A percentile compares a stretch with the other conserved stretches of the same genome.
Evolutionary conservation across 1,140 invertebrate species (phyloP).

Genomic region (Drosophila serrata): DNA sequence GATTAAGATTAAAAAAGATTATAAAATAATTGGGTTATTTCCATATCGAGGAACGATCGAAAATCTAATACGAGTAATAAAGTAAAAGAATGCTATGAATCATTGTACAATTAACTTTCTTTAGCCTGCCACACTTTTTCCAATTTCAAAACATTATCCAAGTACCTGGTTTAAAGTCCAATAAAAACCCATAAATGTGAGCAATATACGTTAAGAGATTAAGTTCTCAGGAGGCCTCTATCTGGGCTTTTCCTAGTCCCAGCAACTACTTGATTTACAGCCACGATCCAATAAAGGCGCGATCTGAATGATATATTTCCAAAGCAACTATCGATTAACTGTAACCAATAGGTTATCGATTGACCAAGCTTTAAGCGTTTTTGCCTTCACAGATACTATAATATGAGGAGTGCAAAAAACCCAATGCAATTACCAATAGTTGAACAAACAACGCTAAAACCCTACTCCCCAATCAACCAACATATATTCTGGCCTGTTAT

Average conservation of each 20-base stretch:
- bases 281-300: background rate
- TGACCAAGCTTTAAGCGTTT: conserved; percentile 12
- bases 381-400: background rate
- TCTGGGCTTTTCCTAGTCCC: conserved; percentile 27
- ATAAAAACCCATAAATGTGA: conserved; percentile 3
- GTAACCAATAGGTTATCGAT: conserved; percentile 14
- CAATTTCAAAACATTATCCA: conserved; percentile 4
- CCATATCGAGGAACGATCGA: background rate
- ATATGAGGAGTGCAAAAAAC: conserved; percentile 6
- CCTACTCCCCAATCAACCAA: conserved; percentile 22
- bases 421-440: background rate
- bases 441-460: background rate
- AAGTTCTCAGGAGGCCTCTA: conserved; percentile 24
- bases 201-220: conserved; percentile 14
- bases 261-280: conserved; percentile 16
- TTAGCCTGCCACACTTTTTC: background rate
- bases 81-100: background rate
- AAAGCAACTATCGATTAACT: conserved; percentile 11
- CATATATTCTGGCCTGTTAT: conserved; percentile 38
- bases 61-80: conserved; percentile 4
- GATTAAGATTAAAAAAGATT: conserved; percentile 18
- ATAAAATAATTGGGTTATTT: conserved; percentile 4
- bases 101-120: conserved; percentile 3
- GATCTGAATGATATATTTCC: background rate
- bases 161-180: conserved; percentile 14